Evolutionary conservation across 2,888 invertebrate species (phyloP), one percentile per base, ranked within the genome.

Genomic region (Erebia ligea): DNA sequence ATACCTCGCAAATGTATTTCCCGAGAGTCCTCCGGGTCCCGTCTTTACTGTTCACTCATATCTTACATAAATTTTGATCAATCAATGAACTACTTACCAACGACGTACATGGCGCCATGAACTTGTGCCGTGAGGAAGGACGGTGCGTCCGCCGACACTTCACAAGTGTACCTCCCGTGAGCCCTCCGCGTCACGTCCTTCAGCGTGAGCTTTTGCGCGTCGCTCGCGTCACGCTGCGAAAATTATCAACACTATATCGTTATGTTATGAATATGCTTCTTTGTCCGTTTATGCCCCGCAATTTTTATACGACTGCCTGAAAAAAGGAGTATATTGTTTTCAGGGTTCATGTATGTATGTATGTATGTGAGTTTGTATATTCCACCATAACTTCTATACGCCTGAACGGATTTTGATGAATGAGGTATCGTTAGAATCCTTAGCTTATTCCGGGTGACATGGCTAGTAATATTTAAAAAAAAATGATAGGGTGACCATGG

Each of bases 101-200:
- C 95, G 70, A 96, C 96, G 82, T 96, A 95, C 96, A 96, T 95
- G 80, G 94, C 94, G 69, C 95, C 94, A 68, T 94, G 92, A 21
- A 95, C 95, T 78, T 94, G 92, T 66, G 94, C 91, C 0, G 96
- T 96, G 82, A 95, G 94, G 87, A 96, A 96, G 63, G 95, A 95
- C 0, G 96, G 96, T 1, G 95, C 94, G 81, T 96, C 96, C 0
- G 96, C 95, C 0, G 96, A 96, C 25, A 96, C 96, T 80, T 96
- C 96, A 82, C 97, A 96, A 56, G 95, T 95, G 83, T 96, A 97
- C 76, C 94, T 93, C 0, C 96, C 96, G 57, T 95, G 94, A 34
- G 95, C 94, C 69, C 95, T 94, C 75, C 94, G 92, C 58, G 95
- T 94, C 11, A 95, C 95, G 62, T 96, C 94, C 69, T 94, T 91